These are phyloP conservation scores for Scaptodrosophila latifasciaeformis DNA, from an alignment of 2,888 invertebrate species.

Conservation along the genomic window DNA sequence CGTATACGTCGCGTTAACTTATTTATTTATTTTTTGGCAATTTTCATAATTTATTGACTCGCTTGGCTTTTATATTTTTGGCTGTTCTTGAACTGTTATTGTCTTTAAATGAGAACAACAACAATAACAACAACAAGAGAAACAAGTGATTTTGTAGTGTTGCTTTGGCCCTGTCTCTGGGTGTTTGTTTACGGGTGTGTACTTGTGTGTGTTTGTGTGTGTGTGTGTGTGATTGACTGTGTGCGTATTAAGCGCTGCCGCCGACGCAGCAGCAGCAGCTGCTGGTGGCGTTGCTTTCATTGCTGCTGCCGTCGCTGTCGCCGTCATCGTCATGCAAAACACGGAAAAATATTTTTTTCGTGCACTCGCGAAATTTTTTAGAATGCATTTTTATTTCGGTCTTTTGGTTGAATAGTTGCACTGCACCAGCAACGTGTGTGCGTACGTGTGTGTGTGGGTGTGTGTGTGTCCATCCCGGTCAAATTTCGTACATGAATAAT, in stretches of 20 bases:
- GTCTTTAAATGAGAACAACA: conserved; percentile 32
- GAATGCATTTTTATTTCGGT: conserved; percentile 69
- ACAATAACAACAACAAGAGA: conserved; percentile 32
- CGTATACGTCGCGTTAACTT: conserved; percentile 49
- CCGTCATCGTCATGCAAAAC: conserved; percentile 62
- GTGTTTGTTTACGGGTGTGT: conserved; percentile 12
- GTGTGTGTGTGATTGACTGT: conserved; percentile 14
- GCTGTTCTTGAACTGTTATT: conserved; percentile 38
- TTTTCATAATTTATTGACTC: conserved; percentile 36
- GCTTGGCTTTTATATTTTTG: conserved; percentile 45
- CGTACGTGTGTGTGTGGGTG: conserved; percentile 29
- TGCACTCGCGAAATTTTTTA: conserved; percentile 69
- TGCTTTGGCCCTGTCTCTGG: no score
- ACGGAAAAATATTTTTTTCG: conserved; percentile 66
- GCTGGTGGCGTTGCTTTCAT: conserved; percentile 26
- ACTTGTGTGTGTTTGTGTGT: conserved; percentile 16
- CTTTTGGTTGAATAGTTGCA: conserved; percentile 69
- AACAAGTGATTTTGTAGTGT: conserved; percentile 17
- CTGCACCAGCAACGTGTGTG: conserved; percentile 46
- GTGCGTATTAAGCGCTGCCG: conserved; percentile 32
- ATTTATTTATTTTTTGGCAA: conserved; percentile 33
- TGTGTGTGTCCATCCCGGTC: conserved; percentile 9
- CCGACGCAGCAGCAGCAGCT: conserved; percentile 20
- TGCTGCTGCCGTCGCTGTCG: conserved; percentile 41
- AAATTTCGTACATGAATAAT: conserved; percentile 26